A percentile compares a stretch with the other conserved stretches of the same genome.
Evolutionary conservation across 2,113 vertebrate genomes (phyloP).

Genomic region (Bostrychus sinensis): DNA sequence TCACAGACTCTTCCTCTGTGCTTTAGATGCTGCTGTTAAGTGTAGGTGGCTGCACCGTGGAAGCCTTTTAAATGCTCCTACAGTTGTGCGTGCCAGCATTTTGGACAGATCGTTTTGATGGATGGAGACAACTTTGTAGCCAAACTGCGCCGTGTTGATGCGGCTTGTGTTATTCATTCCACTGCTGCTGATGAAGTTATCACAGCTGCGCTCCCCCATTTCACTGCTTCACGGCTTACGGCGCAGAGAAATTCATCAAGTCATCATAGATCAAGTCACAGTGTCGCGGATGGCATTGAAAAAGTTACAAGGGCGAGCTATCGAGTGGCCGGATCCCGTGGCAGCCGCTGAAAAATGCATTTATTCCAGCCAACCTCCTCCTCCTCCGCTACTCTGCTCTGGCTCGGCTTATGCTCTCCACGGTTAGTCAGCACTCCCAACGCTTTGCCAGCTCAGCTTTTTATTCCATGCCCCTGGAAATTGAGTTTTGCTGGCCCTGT

Average conservation of each 20-base stretch:
- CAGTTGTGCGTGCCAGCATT: constrained; percentile 33
- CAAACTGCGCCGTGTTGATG: constrained; percentile 39
- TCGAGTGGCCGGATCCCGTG: constrained; percentile 23
- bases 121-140: constrained; percentile 32
- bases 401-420: constrained; percentile 49
- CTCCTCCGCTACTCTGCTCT: constrained; percentile 27
- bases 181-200: constrained; percentile 40
- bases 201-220: constrained; percentile 22
- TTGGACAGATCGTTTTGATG: constrained; percentile 49
- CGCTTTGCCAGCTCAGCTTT: constrained; percentile 71
- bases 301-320: constrained; percentile 52
- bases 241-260: constrained; percentile 46
- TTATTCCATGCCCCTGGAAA: constrained; percentile 64
- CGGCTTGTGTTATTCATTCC: constrained; percentile 42
- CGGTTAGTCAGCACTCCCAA: constrained; percentile 66
- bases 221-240: constrained; percentile 11
- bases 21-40: constrained; percentile 21
- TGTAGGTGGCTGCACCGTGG: constrained; percentile 32
- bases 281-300: constrained; percentile 47
- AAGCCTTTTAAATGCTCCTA: constrained; percentile 39
- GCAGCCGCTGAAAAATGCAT: constrained; percentile 55
- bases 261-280: constrained; percentile 54
- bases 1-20: constrained; percentile 20
- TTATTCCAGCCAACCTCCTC: constrained; percentile 55
- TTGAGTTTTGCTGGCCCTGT: constrained; percentile 68